These are phyloP conservation scores for Arctia plantaginis DNA, from an alignment of 2,888 invertebrate genomes.

Conservation along the genomic window DNA sequence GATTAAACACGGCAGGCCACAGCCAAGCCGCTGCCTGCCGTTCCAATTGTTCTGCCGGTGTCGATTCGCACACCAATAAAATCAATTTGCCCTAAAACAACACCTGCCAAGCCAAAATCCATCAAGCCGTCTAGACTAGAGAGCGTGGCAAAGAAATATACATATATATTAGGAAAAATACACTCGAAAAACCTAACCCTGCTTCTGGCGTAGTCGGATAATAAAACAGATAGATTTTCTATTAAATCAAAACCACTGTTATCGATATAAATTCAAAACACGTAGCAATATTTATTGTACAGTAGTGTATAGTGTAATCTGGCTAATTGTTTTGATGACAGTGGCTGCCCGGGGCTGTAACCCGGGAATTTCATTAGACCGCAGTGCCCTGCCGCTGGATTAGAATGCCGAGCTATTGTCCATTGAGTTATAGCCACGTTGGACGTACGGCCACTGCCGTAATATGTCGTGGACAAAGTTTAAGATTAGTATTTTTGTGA, in stretches of 20 bases:
- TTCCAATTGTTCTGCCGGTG: too few species aligned
- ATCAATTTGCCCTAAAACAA: too few species aligned
- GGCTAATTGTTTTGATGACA: slow-evolving; percentile 62
- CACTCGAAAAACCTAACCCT: background rate
- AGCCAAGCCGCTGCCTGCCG: too few species aligned
- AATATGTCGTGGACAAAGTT: slow-evolving; percentile 44
- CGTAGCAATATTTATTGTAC: background rate
- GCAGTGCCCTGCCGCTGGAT: slow-evolving; percentile 63
- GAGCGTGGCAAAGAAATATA: too few species aligned
- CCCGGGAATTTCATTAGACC: slow-evolving; percentile 81
- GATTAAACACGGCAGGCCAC: too few species aligned
- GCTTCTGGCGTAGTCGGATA: background rate
- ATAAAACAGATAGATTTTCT: background rate
- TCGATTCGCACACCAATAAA: too few species aligned
- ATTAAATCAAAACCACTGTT: background rate
- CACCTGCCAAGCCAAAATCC: too few species aligned
- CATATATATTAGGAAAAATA: too few species aligned
- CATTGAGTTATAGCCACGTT: slow-evolving; percentile 76
- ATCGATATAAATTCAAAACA: slow-evolving; percentile 4
- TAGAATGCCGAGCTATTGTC: slow-evolving; percentile 78
- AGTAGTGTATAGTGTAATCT: slow-evolving; percentile 25
- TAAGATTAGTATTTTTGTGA: slow-evolving; percentile 25
- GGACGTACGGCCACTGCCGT: slow-evolving; percentile 59
- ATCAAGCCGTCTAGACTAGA: too few species aligned
- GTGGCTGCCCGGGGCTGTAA: slow-evolving; percentile 49